Evolutionary conservation across 1,140 invertebrate species (phyloP), one percentile per base, ranked within the genome.

Genomic region (Drosophila chauvacae): DNA sequence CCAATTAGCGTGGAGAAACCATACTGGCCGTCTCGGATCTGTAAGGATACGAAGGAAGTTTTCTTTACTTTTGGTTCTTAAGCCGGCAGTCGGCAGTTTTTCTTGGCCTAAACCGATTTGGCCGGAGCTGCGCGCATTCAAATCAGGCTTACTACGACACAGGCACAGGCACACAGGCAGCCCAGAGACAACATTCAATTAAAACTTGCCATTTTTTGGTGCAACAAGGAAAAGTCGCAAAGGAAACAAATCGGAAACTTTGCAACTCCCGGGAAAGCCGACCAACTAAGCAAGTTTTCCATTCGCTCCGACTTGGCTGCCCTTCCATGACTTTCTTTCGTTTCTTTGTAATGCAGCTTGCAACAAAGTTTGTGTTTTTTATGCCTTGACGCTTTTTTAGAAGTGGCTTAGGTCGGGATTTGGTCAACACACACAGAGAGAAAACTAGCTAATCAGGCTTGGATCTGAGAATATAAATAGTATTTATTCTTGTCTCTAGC

Each of bases 11-110:
- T 94, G n/a, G 96, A 96, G 93, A 96, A 98, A 0, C 97, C 97
- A 80, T 97, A 95, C n/a, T 95, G 95, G 0, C 97, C 97, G 85
- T 98, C 97, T 28, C 97, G 94, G 26, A 93, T 93, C 93, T 93
- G 50, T 6, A 37, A 1, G 20, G 14, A 59, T n/a, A 9, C 3
- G 1, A 16, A 9, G 30, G 4, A 0, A 7, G 0, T 26, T 26
- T 3, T 18, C 14, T 7, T n/a, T 33, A 13, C 48, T 13, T 6
- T 18, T 23, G 23, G 3, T 26, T 13, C 23, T 16, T 28, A 33
- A 53, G 50, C 11, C 28, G 18, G 6, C 26, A 26, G n/a, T 18
- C 7, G 26, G 14, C 41, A 50, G 33, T 50, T 71, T 35, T 20
- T 42, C 35, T 33, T 51, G 47, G 66, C 26, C 28, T 35, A 58